Evolutionary conservation across 2,113 vertebrate genomes (phyloP).

Genomic region (Dipodomys merriami): DNA sequence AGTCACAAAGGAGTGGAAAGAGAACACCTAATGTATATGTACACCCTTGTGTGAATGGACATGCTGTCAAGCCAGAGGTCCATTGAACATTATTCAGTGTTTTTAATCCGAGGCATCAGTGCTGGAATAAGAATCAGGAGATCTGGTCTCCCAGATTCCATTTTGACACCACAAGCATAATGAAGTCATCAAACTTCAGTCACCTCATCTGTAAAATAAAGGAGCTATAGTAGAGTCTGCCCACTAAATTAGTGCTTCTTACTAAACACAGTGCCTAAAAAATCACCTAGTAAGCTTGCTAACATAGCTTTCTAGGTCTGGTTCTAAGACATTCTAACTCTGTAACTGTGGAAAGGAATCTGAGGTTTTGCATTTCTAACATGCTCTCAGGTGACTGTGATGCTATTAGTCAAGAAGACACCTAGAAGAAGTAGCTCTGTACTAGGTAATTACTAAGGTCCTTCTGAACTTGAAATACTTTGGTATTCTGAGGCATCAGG

Average conservation of each 20-base stretch:
- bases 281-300: background rate
- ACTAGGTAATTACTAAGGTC: background rate
- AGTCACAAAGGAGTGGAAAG: constrained; percentile 31
- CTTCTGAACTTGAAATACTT: background rate
- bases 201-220: constrained; percentile 5
- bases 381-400: background rate
- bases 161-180: background rate
- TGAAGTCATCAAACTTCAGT: background rate
- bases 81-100: background rate
- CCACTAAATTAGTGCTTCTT: background rate
- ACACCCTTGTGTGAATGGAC: background rate
- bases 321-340: constrained; percentile 4
- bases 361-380: background rate
- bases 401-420: background rate
- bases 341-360: background rate
- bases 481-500: background rate
- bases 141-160: background rate
- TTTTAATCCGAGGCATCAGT: background rate
- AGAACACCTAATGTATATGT: background rate
- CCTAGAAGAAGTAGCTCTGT: background rate
- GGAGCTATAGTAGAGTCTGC: background rate
- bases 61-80: background rate
- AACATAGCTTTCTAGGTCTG: background rate
- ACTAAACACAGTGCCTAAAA: background rate
- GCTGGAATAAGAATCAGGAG: background rate